These are phyloP conservation scores for Drosophila athabasca DNA, from an alignment of 1,140 invertebrate species.

Conservation along the genomic window DNA sequence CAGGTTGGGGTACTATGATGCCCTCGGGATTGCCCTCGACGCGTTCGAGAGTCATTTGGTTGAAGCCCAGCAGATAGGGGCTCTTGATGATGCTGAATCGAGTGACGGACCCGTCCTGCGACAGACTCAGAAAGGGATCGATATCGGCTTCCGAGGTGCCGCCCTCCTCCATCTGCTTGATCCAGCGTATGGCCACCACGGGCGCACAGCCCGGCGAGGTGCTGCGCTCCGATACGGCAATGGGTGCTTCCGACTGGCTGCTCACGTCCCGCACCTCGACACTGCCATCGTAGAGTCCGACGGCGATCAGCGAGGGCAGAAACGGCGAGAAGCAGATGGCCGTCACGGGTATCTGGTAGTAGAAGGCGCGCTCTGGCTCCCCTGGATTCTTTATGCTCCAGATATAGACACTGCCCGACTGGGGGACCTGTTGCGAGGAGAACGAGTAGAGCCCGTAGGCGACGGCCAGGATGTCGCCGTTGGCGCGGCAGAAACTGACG, in stretches of 20 bases:
- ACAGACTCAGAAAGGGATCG: slow-evolving; percentile 84
- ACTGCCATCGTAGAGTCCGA: slow-evolving; percentile 91
- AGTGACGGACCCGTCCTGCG: slow-evolving; percentile 86
- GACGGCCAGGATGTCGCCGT: slow-evolving; percentile 87
- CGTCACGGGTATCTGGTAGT: slow-evolving; percentile 88
- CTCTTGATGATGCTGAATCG: slow-evolving; percentile 84
- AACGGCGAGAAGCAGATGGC: slow-evolving; percentile 89
- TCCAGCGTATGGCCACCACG: slow-evolving; percentile 87
- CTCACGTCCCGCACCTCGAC: slow-evolving; percentile 90
- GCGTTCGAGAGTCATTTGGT: slow-evolving; percentile 87
- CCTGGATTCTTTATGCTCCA: slow-evolving; percentile 95
- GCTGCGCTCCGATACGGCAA: slow-evolving; percentile 85
- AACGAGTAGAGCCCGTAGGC: slow-evolving; percentile 87
- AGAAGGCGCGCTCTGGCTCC: slow-evolving; percentile 90
- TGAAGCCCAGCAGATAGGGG: slow-evolving; percentile 83
- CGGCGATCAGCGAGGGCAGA: slow-evolving; percentile 89
- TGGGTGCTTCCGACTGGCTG: slow-evolving; percentile 68
- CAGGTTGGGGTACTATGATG: slow-evolving; percentile 40
- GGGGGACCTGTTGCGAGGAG: slow-evolving; percentile 62
- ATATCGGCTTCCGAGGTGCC: slow-evolving; percentile 75
- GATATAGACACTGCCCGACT: slow-evolving; percentile 85
- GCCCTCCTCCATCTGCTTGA: slow-evolving; percentile 63
- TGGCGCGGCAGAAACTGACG: slow-evolving; percentile 87
- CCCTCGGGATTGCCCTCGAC: slow-evolving; percentile 87
- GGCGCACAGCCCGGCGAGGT: slow-evolving; percentile 87